phyloP scores from a whole-genome alignment of 2,888 invertebrate genomes.

The Bellardia pandia region DNA sequence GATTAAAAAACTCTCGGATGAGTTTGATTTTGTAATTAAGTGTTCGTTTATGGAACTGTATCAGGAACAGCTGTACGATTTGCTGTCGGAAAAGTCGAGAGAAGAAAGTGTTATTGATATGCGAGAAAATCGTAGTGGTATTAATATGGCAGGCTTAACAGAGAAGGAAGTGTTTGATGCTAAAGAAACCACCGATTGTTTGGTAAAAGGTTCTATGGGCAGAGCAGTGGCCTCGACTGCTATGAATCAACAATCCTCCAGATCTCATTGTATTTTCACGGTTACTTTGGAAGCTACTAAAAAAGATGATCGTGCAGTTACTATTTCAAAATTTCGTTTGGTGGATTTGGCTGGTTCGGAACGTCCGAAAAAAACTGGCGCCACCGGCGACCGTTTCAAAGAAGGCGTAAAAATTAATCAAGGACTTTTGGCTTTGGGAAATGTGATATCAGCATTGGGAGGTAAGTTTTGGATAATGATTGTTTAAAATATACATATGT shows the following conservation, averaged over 20 bases:
- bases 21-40: slow-evolving; percentile 88
- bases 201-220: slow-evolving; percentile 89
- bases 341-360: slow-evolving; percentile 97
- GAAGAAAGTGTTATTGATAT: slow-evolving; percentile 91
- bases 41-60: slow-evolving; percentile 96
- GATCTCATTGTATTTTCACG: slow-evolving; percentile 96
- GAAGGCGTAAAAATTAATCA: slow-evolving; percentile 97
- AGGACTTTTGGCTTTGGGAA: slow-evolving; percentile 95
- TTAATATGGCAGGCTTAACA: slow-evolving; percentile 87
- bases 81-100: slow-evolving; percentile 88
- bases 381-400: slow-evolving; percentile 93
- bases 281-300: slow-evolving; percentile 88
- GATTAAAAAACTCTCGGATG: slow-evolving; percentile 84
- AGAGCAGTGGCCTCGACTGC: slow-evolving; percentile 95
- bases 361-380: slow-evolving; percentile 94
- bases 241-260: slow-evolving; percentile 95
- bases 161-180: slow-evolving; percentile 87
- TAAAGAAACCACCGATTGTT: slow-evolving; percentile 88
- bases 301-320: slow-evolving; percentile 87
- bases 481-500: background rate
- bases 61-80: slow-evolving; percentile 94
- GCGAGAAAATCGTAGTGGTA: slow-evolving; percentile 89
- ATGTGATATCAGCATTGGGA: slow-evolving; percentile 96
- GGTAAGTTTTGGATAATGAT: slow-evolving; percentile 84
- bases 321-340: slow-evolving; percentile 93